These are phyloP conservation scores for Cordylochernes scorpioides DNA, from an alignment of 2,888 invertebrate genomes.

Conservation along the genomic window DNA sequence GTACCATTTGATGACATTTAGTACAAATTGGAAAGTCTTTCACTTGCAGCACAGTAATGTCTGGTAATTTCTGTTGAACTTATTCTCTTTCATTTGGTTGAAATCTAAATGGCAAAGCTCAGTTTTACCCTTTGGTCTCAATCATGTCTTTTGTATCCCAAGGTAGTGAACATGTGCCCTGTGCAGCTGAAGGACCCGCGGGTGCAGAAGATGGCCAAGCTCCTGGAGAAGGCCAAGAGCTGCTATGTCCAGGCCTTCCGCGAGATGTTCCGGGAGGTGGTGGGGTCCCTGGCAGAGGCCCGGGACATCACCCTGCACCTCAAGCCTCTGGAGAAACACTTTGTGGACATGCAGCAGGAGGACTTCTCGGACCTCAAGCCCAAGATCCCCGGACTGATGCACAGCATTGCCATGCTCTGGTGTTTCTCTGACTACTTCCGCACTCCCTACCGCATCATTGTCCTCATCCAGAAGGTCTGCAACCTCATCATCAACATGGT, in stretches of 20 bases:
- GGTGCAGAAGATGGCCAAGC: slow-evolving; percentile 67
- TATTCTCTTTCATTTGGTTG: too few relatives aligned
- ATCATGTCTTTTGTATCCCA: too few relatives aligned
- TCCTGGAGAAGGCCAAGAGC: slow-evolving; percentile 64
- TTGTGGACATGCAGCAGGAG: slow-evolving; percentile 44
- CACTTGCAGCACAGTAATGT: too few relatives aligned
- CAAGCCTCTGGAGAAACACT: slow-evolving; percentile 49
- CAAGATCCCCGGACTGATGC: slow-evolving; percentile 49
- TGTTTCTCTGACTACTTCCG: slow-evolving; percentile 61
- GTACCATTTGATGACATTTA: too few relatives aligned
- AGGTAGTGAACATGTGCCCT: too few relatives aligned
- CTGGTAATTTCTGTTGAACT: too few relatives aligned
- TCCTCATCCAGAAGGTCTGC: slow-evolving; percentile 59
- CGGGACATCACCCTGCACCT: slow-evolving; percentile 64
- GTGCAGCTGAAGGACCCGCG: slow-evolving; percentile 24
- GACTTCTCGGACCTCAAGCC: slow-evolving; percentile 58
- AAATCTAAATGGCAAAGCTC: too few relatives aligned
- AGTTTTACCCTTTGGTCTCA: too few relatives aligned
- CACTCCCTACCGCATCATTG: slow-evolving; percentile 59
- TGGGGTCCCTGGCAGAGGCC: slow-evolving; percentile 62
- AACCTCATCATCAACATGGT: slow-evolving; percentile 70
- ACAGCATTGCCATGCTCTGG: slow-evolving; percentile 69
- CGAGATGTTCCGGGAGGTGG: slow-evolving; percentile 60
- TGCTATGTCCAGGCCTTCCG: slow-evolving; percentile 79
- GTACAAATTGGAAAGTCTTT: too few relatives aligned